Evolutionary conservation across 2,113 vertebrate species (phyloP).

Genomic region (Nettapus auritus): DNA sequence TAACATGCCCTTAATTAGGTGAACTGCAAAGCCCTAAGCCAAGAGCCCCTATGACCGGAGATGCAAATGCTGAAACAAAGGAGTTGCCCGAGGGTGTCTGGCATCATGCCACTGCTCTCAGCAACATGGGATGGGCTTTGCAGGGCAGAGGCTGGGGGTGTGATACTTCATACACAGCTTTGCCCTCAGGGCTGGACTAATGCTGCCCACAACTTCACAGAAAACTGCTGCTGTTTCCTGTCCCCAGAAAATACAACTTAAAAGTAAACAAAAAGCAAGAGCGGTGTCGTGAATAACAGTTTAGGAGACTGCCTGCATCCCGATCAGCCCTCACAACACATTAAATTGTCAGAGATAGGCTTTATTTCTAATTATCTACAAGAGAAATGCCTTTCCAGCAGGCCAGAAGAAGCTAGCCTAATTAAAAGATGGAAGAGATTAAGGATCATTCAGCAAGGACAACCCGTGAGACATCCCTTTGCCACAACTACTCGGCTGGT

Average conservation of each 20-base stretch:
- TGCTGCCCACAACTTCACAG: background rate
- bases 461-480: background rate
- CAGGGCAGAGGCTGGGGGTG: background rate
- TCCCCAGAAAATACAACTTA: background rate
- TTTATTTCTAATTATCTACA: constrained; percentile 13
- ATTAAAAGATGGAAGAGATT: constrained; percentile 49
- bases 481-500: background rate
- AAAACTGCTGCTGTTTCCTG: background rate
- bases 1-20: background rate
- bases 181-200: background rate
- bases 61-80: background rate
- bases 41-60: background rate
- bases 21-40: background rate
- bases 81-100: background rate
- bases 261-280: background rate
- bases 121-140: background rate
- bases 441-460: background rate
- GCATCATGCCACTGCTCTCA: background rate
- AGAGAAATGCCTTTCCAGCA: constrained; percentile 11
- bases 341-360: background rate
- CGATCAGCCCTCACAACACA: background rate
- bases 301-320: background rate
- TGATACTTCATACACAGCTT: background rate
- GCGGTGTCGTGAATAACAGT: background rate
- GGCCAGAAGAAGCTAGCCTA: background rate